Base-by-base conservation (phyloP, 2,113 vertebrate species). In the Aramus guarauna region DNA sequence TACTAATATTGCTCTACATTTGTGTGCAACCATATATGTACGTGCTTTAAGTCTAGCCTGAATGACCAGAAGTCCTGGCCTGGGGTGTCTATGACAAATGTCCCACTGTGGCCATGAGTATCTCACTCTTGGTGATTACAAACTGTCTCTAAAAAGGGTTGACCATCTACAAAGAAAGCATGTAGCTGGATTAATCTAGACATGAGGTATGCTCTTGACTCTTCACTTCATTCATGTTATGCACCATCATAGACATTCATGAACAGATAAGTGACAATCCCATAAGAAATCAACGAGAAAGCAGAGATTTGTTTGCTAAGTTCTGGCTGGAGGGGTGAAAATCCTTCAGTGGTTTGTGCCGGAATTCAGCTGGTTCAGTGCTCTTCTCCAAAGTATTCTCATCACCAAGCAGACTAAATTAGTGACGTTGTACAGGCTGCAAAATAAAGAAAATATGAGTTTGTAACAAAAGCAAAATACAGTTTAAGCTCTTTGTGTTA, bases 361-460 rank as follows among this genome's bases (percentile, higher is more conserved):
- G 47, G 14, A 77, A 6, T 6, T 55, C 56, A 74, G 0, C 4
- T 52, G 50, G 2, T 24, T 15, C 15, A 17, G 6, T 48, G 4
- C 5, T 86, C 11, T 52, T 92, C 34, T 47, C n/a, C 23, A 72
- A 37, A 81, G 9, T 3, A 22, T 26, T 41, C 29, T 55, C 16
- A 34, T 60, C 39, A 73, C 18, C 27, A 79, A 56, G 18, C 12
- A 71, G 26, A 62, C 32, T 52, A 15, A 77, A 63, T 37, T 50
- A 67, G 47, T 83, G 17, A 36, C 4, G 5, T 69, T 86, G 27
- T n/a, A 5, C 17, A 45, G 24, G 23, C 23, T 59, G 21, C 30
- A 27, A 19, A 77, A 26, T 15, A 52, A 32, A 67, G 27, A 69
- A 82, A 52, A 2, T 20, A 17, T 34, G 7, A 23, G 9, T 55